Evolutionary conservation across 2,113 vertebrate genomes (phyloP), one percentile per base, ranked within the genome.

Genomic region (Ibidorhyncha struthersii): DNA sequence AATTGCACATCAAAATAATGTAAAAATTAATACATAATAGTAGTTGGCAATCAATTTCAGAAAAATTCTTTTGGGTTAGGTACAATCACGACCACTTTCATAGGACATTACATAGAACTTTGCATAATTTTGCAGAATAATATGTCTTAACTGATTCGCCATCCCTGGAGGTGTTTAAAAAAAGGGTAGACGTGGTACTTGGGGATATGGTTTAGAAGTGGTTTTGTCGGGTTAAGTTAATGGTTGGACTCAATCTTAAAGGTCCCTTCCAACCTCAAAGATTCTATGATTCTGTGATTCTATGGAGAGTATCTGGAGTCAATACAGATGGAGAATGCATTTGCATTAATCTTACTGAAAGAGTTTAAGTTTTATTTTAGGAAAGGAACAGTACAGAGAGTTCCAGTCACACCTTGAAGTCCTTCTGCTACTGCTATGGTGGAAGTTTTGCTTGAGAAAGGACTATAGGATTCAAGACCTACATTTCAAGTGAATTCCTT

Each of bases 101-200:
- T 22, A 47, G 56, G 65, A 72, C 34, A 66, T 32, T 53, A 71
- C 26, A 73, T 16, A 72, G 50, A 47, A 30, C 58, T 89, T 34
- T 32, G 74, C 20, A 47, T 50, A 86, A 77, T 80, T 93, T 85
- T 94, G 38, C 58, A 90, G 83, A 85, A 83, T 53, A 83, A 41
- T 52, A 10, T 45, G 7, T 90, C 88, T 91, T 95, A 95, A 95
- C n/a, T n/a, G n/a, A n/a, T n/a, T n/a, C n/a, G n/a, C n/a, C n/a
- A n/a, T n/a, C n/a, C n/a, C n/a, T n/a, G n/a, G n/a, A n/a, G n/a
- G n/a, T n/a, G n/a, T n/a, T n/a, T n/a, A n/a, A n/a, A n/a, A n/a
- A n/a, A n/a, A n/a, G n/a, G n/a, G n/a, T n/a, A n/a, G n/a, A n/a
- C n/a, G n/a, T n/a, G n/a, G n/a, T n/a, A n/a, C n/a, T n/a, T n/a